These are phyloP conservation scores for Smittia sp. DNA, from an alignment of 2,888 invertebrate genomes.

Conservation along the genomic window DNA sequence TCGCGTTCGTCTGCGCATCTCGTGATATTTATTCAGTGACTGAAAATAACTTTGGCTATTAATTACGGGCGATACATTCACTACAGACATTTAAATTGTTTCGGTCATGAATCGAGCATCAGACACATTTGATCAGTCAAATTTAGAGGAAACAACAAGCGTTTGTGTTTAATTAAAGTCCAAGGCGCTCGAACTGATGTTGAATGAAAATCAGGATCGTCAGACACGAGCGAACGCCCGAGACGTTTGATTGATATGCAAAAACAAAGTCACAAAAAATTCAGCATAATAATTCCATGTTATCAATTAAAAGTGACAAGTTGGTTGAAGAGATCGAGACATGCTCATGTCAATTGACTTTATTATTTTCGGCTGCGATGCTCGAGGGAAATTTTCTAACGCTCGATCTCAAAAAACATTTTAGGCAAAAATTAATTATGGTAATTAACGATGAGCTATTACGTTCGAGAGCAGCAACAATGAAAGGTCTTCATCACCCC, in stretches of 20 bases:
- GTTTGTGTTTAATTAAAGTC: neutral
- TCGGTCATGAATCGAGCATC: neutral
- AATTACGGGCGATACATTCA: conserved; percentile 13
- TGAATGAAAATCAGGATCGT: neutral
- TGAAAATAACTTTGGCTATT: conserved; percentile 27
- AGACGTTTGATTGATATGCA: conserved; percentile 16
- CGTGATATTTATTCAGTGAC: conserved; percentile 35
- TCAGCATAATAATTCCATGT: conserved; percentile 10
- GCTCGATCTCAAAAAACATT: neutral
- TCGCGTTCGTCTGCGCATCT: conserved; percentile 19
- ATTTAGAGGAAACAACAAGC: neutral
- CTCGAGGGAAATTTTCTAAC: neutral
- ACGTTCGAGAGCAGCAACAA: neutral
- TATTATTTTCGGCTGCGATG: neutral
- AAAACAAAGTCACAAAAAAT: neutral
- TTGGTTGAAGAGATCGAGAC: conserved; percentile 13
- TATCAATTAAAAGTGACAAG: conserved; percentile 18
- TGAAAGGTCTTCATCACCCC: neutral
- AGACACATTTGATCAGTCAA: neutral
- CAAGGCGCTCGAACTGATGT: neutral
- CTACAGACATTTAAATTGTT: neutral
- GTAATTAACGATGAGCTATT: conserved; percentile 9
- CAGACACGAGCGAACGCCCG: neutral
- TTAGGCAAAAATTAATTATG: neutral
- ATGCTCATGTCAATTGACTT: neutral